Conservation (phyloP, 2,888 invertebrate genomes). For the Eretmocerus hayati region DNA sequence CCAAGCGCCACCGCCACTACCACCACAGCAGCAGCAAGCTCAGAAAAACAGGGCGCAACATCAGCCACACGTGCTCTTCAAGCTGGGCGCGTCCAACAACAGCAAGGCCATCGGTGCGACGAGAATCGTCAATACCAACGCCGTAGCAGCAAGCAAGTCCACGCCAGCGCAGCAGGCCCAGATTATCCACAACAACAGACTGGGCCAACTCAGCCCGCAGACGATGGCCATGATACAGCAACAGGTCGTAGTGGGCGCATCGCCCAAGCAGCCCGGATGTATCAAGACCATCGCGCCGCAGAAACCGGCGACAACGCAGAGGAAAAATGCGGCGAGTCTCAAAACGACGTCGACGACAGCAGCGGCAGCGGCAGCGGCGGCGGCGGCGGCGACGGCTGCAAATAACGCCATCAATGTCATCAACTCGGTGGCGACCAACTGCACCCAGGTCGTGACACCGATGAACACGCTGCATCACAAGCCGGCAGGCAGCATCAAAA, state of each 20-base stretch:
- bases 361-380: conserved; percentile 18
- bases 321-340: conserved; percentile 31
- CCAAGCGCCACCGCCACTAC: conserved; percentile 9
- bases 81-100: conserved; percentile 32
- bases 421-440: not conserved
- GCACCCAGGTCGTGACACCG: conserved; percentile 18
- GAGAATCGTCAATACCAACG: conserved; percentile 26
- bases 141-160: too few relatives aligned
- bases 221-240: conserved; percentile 17
- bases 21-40: conserved; percentile 25
- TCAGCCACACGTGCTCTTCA: conserved; percentile 35
- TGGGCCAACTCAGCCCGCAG: not conserved
- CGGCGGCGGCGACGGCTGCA: not conserved
- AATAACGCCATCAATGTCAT: not conserved
- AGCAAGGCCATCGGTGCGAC: conserved; percentile 28
- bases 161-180: not conserved
- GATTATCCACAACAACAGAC: not conserved
- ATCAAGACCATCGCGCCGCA: conserved; percentile 42
- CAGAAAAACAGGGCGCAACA: conserved; percentile 13
- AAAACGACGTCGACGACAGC: conserved; percentile 36
- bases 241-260: not conserved
- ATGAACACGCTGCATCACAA: conserved; percentile 10
- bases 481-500: conserved; percentile 27
- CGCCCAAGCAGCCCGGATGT: conserved; percentile 37
- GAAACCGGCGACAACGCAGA: conserved; percentile 50